Percentiles rank a stretch among this genome's conserved stretches.
Conservation (phyloP, 2,797 vertebrate species). For the Sebastiscus tertius region DNA sequence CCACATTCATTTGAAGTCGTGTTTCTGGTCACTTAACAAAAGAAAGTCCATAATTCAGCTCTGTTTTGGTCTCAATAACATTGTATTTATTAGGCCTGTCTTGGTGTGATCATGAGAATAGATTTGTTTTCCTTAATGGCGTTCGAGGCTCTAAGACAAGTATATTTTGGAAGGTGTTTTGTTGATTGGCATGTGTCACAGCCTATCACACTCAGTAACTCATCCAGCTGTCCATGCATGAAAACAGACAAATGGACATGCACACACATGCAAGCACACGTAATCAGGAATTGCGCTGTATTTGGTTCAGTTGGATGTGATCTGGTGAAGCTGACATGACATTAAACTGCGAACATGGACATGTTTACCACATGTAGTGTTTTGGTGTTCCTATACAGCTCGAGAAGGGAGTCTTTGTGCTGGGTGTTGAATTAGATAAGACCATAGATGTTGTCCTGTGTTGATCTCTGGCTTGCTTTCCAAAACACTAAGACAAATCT, state of each 20-base stretch:
- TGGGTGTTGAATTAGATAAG: conserved; percentile 21
- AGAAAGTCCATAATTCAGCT: background rate
- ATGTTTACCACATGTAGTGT: conserved; percentile 2
- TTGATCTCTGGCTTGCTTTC: conserved; percentile 10
- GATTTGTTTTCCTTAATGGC: background rate
- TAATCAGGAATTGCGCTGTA: conserved; percentile 60
- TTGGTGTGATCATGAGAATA: background rate
- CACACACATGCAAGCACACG: background rate
- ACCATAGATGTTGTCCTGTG: conserved; percentile 12
- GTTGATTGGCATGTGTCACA: background rate
- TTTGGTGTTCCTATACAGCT: background rate
- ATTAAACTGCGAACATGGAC: background rate
- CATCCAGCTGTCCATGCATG: conserved; percentile 1
- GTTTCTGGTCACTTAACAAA: background rate
- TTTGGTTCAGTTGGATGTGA: conserved; percentile 22
- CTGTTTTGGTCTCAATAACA: background rate
- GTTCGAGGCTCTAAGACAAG: background rate
- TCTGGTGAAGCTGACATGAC: conserved; percentile 8
- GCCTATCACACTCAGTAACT: background rate
- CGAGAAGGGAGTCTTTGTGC: conserved; percentile 11
- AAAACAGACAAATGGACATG: conserved; percentile 12
- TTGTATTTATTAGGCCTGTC: background rate
- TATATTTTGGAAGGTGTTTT: background rate
- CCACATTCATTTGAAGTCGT: background rate
- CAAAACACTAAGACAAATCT: background rate